phyloP scores from a whole-genome alignment of 1,140 invertebrate species.

The Drosophila lini region DNA sequence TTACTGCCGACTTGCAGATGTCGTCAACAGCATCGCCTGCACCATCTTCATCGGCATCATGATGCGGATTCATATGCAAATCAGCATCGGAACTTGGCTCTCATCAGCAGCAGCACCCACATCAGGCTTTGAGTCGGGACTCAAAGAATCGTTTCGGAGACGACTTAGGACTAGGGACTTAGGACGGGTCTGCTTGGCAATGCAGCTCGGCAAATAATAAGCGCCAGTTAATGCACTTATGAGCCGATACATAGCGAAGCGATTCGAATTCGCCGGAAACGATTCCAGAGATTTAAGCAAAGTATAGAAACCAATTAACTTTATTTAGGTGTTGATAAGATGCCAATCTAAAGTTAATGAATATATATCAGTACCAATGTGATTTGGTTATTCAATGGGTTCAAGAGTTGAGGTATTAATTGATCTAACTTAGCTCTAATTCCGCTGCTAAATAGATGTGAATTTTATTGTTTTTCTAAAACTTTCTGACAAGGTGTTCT shows the following conservation, averaged over 20 bases:
- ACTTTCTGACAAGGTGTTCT: not conserved
- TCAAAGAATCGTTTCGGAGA: slow-evolving; percentile 32
- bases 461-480: not conserved
- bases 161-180: slow-evolving; percentile 5
- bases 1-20: slow-evolving; percentile 56
- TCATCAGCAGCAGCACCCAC: slow-evolving; percentile 4
- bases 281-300: not conserved
- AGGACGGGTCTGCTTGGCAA: slow-evolving; percentile 8
- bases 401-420: not conserved
- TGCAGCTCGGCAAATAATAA: slow-evolving; percentile 43
- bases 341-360: not conserved
- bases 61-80: slow-evolving; percentile 78
- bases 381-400: too few relatives aligned
- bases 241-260: slow-evolving; percentile 13
- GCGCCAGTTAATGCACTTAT: slow-evolving; percentile 34
- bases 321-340: not conserved
- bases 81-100: slow-evolving; percentile 61
- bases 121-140: slow-evolving; percentile 4
- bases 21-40: slow-evolving; percentile 51
- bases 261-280: slow-evolving; percentile 1
- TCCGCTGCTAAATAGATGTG: not conserved
- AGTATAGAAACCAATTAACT: too few relatives aligned
- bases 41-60: slow-evolving; percentile 60
- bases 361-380: not conserved
- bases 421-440: not conserved